Evolutionary conservation across 1,140 invertebrate genomes (phyloP).

Genomic region (Hyles euphorbiae): DNA sequence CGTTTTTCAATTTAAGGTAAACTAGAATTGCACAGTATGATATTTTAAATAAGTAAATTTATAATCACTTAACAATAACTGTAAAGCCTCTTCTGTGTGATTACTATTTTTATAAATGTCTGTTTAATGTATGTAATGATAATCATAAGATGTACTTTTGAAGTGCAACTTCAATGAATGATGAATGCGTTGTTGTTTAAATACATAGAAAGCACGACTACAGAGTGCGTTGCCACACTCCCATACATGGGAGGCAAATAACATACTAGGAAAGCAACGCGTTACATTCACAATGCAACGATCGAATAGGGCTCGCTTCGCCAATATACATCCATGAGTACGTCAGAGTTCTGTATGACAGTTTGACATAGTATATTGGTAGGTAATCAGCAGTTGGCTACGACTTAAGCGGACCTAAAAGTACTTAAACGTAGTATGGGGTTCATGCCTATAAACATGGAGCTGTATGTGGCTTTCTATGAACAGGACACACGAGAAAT

Average conservation of each 20-base stretch:
- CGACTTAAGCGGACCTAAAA: constrained; percentile 39
- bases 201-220: too few relatives aligned
- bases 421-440: constrained; percentile 45
- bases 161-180: too few relatives aligned
- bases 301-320: too few relatives aligned
- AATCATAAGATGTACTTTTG: background rate
- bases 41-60: background rate
- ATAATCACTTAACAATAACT: constrained; percentile 22
- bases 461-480: constrained; percentile 5
- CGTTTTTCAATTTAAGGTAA: constrained; percentile 25
- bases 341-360: too few relatives aligned
- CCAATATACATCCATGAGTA: too few relatives aligned
- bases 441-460: constrained; percentile 18
- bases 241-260: too few relatives aligned
- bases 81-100: constrained; percentile 12
- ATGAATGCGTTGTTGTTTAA: too few relatives aligned
- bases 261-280: too few relatives aligned
- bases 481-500: constrained; percentile 12
- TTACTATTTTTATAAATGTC: constrained; percentile 16
- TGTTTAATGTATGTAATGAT: constrained; percentile 12
- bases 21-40: constrained; percentile 28
- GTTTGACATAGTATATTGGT: background rate
- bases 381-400: constrained; percentile 20
- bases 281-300: too few relatives aligned
- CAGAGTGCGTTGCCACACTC: too few relatives aligned